A percentile compares a stretch with the other conserved stretches of the same genome.
Conservation (phyloP, 2,888 invertebrate species). For the Xylota sylvarum region DNA sequence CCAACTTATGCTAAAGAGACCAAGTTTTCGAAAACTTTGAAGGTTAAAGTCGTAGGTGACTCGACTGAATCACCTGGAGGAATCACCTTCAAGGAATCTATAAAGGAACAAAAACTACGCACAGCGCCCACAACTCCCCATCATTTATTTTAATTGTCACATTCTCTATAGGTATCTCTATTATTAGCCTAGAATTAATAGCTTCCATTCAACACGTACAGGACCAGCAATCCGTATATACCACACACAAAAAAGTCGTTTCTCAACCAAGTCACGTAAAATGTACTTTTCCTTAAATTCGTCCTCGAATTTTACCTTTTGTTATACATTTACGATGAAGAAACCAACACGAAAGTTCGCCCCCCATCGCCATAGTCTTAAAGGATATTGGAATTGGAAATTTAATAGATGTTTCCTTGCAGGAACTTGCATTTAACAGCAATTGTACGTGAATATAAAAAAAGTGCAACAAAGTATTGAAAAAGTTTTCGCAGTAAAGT, state of each 20-base stretch:
- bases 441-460: neutral
- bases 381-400: neutral
- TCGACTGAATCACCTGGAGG: too few relatives aligned
- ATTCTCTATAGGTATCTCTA: neutral
- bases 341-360: neutral
- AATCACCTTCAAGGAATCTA: too few relatives aligned
- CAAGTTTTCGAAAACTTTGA: too few relatives aligned
- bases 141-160: slow-evolving; percentile 6
- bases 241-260: neutral
- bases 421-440: neutral
- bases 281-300: slow-evolving; percentile 7
- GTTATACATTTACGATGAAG: neutral
- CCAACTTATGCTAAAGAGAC: too few relatives aligned
- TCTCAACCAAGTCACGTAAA: slow-evolving; percentile 9
- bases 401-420: neutral
- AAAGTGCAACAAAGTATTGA: slow-evolving; percentile 9
- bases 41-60: too few relatives aligned
- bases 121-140: neutral
- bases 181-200: neutral
- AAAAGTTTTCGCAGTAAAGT: neutral
- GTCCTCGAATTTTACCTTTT: neutral
- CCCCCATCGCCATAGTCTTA: neutral
- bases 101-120: neutral
- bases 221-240: neutral
- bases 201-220: slow-evolving; percentile 3